Conservation (phyloP, 2,888 invertebrate species). For the Brachycybe producta region DNA sequence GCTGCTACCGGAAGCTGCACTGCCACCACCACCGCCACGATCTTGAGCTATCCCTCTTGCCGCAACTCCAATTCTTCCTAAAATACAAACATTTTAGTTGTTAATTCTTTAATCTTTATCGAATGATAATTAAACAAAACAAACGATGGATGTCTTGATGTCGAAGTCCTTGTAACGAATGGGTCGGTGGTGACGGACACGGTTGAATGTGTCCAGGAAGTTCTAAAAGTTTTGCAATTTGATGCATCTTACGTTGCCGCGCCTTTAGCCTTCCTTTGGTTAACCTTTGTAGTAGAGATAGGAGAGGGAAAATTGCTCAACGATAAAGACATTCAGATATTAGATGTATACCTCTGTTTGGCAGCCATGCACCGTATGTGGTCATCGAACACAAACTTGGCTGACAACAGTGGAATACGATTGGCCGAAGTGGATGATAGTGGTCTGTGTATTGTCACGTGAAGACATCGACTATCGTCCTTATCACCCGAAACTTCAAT, state of each 20-base stretch:
- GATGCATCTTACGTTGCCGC: slow-evolving; percentile 90
- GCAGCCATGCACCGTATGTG: slow-evolving; percentile 99
- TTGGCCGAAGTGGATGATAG: slow-evolving; percentile 34
- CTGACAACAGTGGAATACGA: slow-evolving; percentile 59
- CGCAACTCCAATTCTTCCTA: slow-evolving; percentile 17
- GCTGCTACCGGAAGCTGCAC: slow-evolving; percentile 1
- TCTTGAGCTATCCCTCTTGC: slow-evolving; percentile 23
- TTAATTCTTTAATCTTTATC: neutral
- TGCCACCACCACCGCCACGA: slow-evolving; percentile 20
- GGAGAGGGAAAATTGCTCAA: slow-evolving; percentile 3
- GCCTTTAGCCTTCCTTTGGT: slow-evolving; percentile 77
- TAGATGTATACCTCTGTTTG: slow-evolving; percentile 71
- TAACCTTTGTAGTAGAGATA: slow-evolving; percentile 28
- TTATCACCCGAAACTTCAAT: slow-evolving; percentile 91
- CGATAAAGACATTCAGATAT: neutral
- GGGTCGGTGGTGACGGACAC: slow-evolving; percentile 29
- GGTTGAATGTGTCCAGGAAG: slow-evolving; percentile 39
- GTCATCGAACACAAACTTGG: slow-evolving; percentile 95
- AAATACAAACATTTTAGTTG: neutral
- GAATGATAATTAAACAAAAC: neutral
- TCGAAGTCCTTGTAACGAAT: slow-evolving; percentile 15
- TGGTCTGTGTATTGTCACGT: slow-evolving; percentile 81
- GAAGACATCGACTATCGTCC: slow-evolving; percentile 88
- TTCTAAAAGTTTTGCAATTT: slow-evolving; percentile 82
- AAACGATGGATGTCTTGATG: slow-evolving; percentile 15